Base-by-base conservation (phyloP, 2,888 invertebrate genomes). In the Spisula solida region DNA sequence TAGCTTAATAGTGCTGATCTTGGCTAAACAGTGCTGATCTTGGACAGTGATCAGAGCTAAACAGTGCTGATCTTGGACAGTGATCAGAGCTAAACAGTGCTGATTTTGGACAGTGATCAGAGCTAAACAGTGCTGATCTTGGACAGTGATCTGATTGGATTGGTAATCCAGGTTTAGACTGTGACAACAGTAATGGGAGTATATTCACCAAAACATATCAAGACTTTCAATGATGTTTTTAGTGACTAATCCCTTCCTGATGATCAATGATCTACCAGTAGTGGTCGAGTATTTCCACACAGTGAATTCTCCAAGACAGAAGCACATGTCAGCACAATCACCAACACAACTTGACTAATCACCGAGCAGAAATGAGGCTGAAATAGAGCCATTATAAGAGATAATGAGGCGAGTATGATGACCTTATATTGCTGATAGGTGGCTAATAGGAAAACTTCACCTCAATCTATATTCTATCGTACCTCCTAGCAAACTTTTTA, bases 371-470 rank as follows among this genome's bases (percentile, higher is more conserved):
- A 87, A 89, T 84, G 82, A 60, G 80, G 80, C 83, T 56, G 31
- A 81, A 81, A 82, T 41, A 79, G n/a, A 47, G 29, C 75, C 83
- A 86, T 90, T 90, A 88, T 25, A 20, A 34, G 78, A 70, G 47
- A 90, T 90, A 88, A 86, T 86, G 83, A 86, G 34, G 75, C 78
- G 51, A 83, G 86, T 85, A 88, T 83, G 31, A 88, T 83, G 56
- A 41, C 31, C 83, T 86, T 66, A 88, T 88, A 82, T 70, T 47
- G 81, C 41, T 82, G 78, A 88, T 88, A 81, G 70, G 48, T 31
- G 41, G 29, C 75, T 86, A 83, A 88, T 86, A 86, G 79, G 86
- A 56, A 88, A 85, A 82, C 66, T 80, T 82, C 78, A 70, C 31
- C 18, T 18, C 75, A 31, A 75, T 75, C 75, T 75, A 75, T 34